These are phyloP conservation scores for Sarcophaga rosellei DNA, from an alignment of 2,888 invertebrate species.

Conservation along the genomic window DNA sequence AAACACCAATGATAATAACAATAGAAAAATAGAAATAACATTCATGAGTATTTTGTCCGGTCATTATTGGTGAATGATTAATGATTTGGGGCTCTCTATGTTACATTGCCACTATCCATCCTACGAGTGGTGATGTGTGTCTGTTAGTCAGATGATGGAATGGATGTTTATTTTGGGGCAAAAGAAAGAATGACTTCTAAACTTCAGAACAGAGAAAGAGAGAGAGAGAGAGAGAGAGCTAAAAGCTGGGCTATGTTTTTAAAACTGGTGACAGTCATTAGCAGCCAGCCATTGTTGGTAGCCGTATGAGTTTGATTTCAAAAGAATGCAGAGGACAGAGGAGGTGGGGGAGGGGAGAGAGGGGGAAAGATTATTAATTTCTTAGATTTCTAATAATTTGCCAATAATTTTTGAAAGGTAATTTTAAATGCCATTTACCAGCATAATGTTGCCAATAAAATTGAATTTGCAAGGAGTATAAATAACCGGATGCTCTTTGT, in stretches of 20 bases:
- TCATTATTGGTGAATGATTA: slow-evolving; percentile 63
- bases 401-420: neutral
- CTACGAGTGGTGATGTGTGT: too few relatives aligned
- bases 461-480: neutral
- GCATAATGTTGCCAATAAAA: neutral
- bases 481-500: slow-evolving; percentile 5
- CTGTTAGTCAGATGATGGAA: too few relatives aligned
- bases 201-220: neutral
- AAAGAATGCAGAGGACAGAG: too few relatives aligned
- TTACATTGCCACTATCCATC: too few relatives aligned
- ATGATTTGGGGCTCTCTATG: slow-evolving; percentile 1
- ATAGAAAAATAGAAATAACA: neutral
- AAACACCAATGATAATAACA: slow-evolving; percentile 7
- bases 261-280: slow-evolving; percentile 52
- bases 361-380: neutral
- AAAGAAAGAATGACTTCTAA: slow-evolving; percentile 36
- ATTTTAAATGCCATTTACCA: slow-evolving; percentile 26
- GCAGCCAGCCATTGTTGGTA: neutral
- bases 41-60: slow-evolving; percentile 50
- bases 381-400: slow-evolving; percentile 20
- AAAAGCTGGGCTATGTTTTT: neutral
- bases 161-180: too few relatives aligned
- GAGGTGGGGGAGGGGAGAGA: too few relatives aligned
- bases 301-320: too few relatives aligned
- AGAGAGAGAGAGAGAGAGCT: too few relatives aligned